These are phyloP conservation scores for Celastrina argiolus DNA, from an alignment of 2,888 invertebrate genomes.

Conservation along the genomic window DNA sequence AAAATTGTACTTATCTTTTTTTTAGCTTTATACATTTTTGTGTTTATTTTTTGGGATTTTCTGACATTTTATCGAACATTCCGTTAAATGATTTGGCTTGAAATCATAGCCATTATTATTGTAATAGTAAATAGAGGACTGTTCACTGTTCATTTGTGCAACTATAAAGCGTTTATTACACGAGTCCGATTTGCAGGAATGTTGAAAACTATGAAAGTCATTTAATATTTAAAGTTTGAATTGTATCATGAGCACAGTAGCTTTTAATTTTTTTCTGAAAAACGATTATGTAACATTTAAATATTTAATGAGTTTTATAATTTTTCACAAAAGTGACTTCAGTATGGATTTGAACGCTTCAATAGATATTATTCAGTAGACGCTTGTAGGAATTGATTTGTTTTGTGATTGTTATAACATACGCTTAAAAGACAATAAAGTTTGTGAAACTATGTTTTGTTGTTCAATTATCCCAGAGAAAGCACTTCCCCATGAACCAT, in stretches of 20 bases:
- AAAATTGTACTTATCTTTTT: background rate
- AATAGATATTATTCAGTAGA: background rate
- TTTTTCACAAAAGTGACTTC: too few species aligned
- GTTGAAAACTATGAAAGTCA: too few species aligned
- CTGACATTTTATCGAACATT: background rate
- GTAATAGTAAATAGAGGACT: background rate
- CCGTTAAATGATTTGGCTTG: background rate
- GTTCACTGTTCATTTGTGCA: too few species aligned
- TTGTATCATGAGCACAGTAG: background rate
- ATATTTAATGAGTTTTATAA: too few species aligned
- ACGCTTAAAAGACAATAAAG: slow-evolving; percentile 24
- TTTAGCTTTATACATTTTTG: background rate
- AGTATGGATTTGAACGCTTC: background rate
- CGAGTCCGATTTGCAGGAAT: background rate
- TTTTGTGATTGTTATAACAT: slow-evolving; percentile 9
- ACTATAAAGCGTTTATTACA: background rate
- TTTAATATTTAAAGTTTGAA: too few species aligned
- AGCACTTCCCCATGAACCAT: too few species aligned
- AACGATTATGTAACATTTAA: background rate
- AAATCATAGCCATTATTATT: background rate
- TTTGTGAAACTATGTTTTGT: slow-evolving; percentile 30
- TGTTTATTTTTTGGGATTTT: background rate
- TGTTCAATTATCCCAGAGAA: slow-evolving; percentile 15
- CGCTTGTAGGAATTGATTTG: slow-evolving; percentile 10
- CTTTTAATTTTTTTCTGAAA: background rate